Base-by-base conservation (phyloP, 2,113 vertebrate genomes). In the Hepsetus odoe region DNA sequence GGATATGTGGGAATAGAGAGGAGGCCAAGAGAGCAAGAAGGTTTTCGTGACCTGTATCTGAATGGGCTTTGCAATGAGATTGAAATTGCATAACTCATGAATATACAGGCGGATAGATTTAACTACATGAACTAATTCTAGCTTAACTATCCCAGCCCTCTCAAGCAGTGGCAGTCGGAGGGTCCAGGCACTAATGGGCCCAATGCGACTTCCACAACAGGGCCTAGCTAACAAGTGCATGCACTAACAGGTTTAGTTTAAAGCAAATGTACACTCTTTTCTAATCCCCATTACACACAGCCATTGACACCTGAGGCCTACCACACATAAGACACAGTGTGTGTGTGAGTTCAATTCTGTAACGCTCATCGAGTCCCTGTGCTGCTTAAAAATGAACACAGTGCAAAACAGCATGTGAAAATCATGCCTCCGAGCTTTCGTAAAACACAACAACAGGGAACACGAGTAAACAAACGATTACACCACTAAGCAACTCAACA, bases 331-430 rank as follows among this genome's bases (percentile, higher is more conserved):
- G n/a, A 55, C 51, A n/a, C 8, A 2, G 2, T 14, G 42, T 49
- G 46, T 49, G 3, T 49, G 40, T 42, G 40, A 62, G 16, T 62
- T 32, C 20, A 33, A 38, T 32, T 9, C 30, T 35, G 22, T n/a
- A 64, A 62, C 16, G 13, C 30, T 32, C 59, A 33, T 16, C 9
- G 5, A 20, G 16, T 5, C 5, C 20, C 16, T 18, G 28, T 30
- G 20, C 16, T 62, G 30, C 16, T 14, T 62, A 62, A 33, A 62
- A 62, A 30, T 32, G 28, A 62, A 33, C 59, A 32, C 59, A 5
- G n/a, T 62, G 59, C 30, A 18, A 62, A 62, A 62, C 7, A 62
- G 28, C 59, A 62, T 32, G 59, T 33, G 59, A 62, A 32, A 62
- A 33, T 18, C 28, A 62, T 32, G 51, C 51, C 51, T 24, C 51